Evolutionary conservation across 2,888 invertebrate species (phyloP).

Genomic region (Scaptomyza caliginosa): DNA sequence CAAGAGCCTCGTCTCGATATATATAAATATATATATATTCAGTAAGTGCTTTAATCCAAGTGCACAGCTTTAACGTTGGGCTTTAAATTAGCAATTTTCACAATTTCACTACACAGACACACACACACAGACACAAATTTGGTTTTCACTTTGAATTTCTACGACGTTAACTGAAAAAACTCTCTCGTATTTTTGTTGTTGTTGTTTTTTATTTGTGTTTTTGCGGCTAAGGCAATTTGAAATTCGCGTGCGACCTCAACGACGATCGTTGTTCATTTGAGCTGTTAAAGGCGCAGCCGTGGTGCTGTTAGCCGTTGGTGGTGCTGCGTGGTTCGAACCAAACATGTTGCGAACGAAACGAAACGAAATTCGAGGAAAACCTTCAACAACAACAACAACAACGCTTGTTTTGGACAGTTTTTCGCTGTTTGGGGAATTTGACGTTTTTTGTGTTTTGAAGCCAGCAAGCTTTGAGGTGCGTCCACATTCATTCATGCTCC

Average conservation of each 20-base stretch:
- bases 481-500: slow-evolving; percentile 63
- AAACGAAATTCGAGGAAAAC: slow-evolving; percentile 16
- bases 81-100: slow-evolving; percentile 67
- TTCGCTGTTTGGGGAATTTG: slow-evolving; percentile 4
- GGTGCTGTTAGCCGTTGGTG: slow-evolving; percentile 22
- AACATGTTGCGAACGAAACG: slow-evolving; percentile 50
- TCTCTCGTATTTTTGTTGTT: slow-evolving; percentile 54
- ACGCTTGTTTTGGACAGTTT: slow-evolving; percentile 14
- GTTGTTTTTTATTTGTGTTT: background rate
- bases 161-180: slow-evolving; percentile 41
- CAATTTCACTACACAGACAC: slow-evolving; percentile 62
- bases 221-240: slow-evolving; percentile 39
- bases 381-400: background rate
- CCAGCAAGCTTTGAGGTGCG: slow-evolving; percentile 13
- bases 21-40: too few species aligned
- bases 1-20: slow-evolving; percentile 15
- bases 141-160: slow-evolving; percentile 73
- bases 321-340: slow-evolving; percentile 45
- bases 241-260: slow-evolving; percentile 76
- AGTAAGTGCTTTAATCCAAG: slow-evolving; percentile 73
- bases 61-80: slow-evolving; percentile 53
- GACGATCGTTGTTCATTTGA: slow-evolving; percentile 68
- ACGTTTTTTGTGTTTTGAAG: background rate
- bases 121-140: slow-evolving; percentile 37
- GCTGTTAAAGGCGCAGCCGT: slow-evolving; percentile 30